Evolutionary conservation across 2,113 vertebrate genomes (phyloP).

Genomic region (Ondatra zibethicus): DNA sequence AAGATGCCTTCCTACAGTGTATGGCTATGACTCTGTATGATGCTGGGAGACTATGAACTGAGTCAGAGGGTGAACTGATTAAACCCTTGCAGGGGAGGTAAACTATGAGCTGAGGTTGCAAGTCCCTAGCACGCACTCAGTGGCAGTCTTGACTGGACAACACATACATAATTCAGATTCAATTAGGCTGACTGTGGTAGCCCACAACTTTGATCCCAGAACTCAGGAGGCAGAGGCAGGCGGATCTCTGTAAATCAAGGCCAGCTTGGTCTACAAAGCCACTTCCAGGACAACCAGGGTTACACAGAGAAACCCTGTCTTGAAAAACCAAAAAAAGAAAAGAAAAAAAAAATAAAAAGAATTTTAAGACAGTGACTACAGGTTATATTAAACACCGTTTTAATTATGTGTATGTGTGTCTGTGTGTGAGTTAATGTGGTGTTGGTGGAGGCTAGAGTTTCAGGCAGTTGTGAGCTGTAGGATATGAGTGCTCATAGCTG

Average conservation of each 20-base stretch:
- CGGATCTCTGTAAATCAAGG: neutral
- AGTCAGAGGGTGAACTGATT: neutral
- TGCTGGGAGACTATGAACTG: neutral
- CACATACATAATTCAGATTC: conserved; percentile 3
- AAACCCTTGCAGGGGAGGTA: neutral
- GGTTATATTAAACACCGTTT: neutral
- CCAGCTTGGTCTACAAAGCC: neutral
- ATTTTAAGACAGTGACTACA: neutral
- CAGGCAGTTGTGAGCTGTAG: neutral
- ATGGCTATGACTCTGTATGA: neutral
- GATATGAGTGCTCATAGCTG: neutral
- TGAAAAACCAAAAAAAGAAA: neutral
- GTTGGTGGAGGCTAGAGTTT: neutral
- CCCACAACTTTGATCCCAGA: neutral
- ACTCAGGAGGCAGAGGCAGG: neutral
- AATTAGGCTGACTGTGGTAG: neutral
- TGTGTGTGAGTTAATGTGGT: neutral
- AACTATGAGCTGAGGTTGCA: neutral
- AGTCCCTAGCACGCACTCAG: neutral
- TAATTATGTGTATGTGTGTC: neutral
- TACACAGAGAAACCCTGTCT: neutral
- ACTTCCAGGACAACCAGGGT: neutral
- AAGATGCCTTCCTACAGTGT: neutral
- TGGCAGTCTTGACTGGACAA: neutral
- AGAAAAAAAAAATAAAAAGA: neutral